Conservation (phyloP, 2,797 vertebrate genomes). For the Squalus acanthias region DNA sequence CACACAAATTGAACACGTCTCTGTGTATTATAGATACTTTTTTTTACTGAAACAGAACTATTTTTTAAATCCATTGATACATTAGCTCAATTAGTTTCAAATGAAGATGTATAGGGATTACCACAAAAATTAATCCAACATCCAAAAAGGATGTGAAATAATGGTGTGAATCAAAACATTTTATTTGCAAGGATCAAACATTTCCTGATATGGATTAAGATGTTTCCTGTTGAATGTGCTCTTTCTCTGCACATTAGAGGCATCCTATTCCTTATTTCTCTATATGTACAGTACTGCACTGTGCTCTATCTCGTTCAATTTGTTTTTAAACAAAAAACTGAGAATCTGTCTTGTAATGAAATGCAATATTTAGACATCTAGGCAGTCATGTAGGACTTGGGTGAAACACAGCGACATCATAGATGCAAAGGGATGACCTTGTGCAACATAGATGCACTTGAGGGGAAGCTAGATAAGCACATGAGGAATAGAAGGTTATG, state of each 20-base stretch:
- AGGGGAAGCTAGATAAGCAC: not conserved
- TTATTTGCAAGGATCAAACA: too few species aligned
- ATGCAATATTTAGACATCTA: not conserved
- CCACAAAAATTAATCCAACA: not conserved
- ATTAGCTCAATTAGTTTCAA: conserved; percentile 15
- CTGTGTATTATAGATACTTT: not conserved
- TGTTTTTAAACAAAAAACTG: not conserved
- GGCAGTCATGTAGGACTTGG: not conserved
- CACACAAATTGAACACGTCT: not conserved
- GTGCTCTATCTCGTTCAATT: not conserved
- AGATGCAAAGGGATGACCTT: too few species aligned
- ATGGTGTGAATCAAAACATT: not conserved
- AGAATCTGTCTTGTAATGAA: not conserved
- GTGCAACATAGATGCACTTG: not conserved
- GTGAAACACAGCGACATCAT: too few species aligned
- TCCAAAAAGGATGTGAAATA: not conserved
- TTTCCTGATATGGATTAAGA: not conserved
- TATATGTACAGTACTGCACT: not conserved
- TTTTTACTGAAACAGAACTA: not conserved
- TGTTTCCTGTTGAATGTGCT: not conserved
- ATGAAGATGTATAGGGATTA: not conserved
- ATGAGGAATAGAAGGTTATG: not conserved
- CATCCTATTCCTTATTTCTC: not conserved
- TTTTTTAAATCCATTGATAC: not conserved
- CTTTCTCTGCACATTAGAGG: not conserved